Conservation (phyloP, 2,797 vertebrate genomes). For the Falco rusticolus region DNA sequence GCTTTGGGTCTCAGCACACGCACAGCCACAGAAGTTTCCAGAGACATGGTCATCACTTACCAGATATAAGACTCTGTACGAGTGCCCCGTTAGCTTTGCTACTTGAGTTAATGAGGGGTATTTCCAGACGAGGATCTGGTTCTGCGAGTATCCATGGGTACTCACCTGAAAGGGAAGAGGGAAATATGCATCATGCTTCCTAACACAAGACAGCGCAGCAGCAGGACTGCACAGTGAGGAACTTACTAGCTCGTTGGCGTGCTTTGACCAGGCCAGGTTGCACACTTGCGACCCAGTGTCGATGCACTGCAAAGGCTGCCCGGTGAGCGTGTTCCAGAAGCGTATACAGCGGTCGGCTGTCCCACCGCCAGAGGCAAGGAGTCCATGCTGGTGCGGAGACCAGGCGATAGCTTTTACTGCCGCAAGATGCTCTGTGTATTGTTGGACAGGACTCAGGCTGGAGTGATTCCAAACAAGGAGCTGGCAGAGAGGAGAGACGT, state of each 20-base stretch:
- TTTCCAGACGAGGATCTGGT: constrained; percentile 99
- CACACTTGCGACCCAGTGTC: constrained; percentile 98
- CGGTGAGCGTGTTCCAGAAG: constrained; percentile 98
- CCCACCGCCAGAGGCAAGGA: constrained; percentile 93
- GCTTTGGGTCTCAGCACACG: background rate
- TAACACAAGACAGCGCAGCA: fast-evolving
- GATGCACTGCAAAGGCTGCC: constrained; percentile 94
- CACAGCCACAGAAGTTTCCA: background rate
- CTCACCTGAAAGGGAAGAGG: constrained; percentile 84
- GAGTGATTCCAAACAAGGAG: constrained; percentile 98
- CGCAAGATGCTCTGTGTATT: constrained; percentile 96
- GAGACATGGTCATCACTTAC: constrained; percentile 72
- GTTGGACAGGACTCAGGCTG: constrained; percentile 92
- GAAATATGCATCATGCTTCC: fast-evolving
- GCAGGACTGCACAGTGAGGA: background rate
- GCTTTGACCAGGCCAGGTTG: constrained; percentile 99
- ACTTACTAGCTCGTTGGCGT: constrained; percentile 95
- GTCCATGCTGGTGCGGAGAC: constrained; percentile 97
- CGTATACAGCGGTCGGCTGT: constrained; percentile 98
- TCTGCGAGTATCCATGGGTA: constrained; percentile 98
- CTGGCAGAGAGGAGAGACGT: constrained; percentile 63
- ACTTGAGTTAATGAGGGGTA: constrained; percentile 98
- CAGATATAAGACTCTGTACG: constrained; percentile 96
- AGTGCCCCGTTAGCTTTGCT: constrained; percentile 97
- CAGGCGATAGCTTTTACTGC: constrained; percentile 98